phyloP scores from a whole-genome alignment of 2,113 vertebrate species.

The Menura novaehollandiae region DNA sequence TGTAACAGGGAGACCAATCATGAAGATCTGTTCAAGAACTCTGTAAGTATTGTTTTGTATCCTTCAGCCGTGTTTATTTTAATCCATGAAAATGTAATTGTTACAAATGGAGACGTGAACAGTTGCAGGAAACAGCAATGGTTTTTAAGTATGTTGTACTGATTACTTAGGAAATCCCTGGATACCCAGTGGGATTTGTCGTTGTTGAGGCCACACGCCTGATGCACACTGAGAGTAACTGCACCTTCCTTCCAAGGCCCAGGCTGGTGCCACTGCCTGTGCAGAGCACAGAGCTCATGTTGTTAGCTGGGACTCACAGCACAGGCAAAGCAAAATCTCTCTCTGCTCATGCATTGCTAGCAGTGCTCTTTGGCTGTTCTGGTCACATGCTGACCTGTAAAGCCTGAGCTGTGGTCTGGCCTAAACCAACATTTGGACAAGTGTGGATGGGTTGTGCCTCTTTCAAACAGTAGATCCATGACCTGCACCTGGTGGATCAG shows the following conservation, averaged over 20 bases:
- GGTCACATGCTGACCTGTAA: background rate
- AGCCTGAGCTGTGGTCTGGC: background rate
- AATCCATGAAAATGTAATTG: background rate
- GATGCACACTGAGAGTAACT: background rate
- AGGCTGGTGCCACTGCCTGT: background rate
- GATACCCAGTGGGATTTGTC: background rate
- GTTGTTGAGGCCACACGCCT: background rate
- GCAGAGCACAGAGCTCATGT: background rate
- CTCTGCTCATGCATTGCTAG: background rate
- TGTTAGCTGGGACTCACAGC: rapidly evolving
- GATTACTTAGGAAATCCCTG: rapidly evolving
- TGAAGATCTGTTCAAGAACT: background rate
- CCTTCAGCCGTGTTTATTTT: conserved; percentile 30
- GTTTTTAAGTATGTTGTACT: rapidly evolving
- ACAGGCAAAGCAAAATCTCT: rapidly evolving
- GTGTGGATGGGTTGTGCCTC: background rate
- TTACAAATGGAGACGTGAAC: background rate
- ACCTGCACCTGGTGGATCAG: background rate
- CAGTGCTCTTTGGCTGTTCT: background rate
- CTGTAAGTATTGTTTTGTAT: background rate
- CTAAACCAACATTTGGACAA: background rate
- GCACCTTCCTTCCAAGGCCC: background rate
- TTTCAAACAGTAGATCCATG: background rate
- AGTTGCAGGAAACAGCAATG: background rate
- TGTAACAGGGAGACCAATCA: background rate